Base-by-base conservation (phyloP, 2,888 invertebrate genomes). In the Apamea sordens region DNA sequence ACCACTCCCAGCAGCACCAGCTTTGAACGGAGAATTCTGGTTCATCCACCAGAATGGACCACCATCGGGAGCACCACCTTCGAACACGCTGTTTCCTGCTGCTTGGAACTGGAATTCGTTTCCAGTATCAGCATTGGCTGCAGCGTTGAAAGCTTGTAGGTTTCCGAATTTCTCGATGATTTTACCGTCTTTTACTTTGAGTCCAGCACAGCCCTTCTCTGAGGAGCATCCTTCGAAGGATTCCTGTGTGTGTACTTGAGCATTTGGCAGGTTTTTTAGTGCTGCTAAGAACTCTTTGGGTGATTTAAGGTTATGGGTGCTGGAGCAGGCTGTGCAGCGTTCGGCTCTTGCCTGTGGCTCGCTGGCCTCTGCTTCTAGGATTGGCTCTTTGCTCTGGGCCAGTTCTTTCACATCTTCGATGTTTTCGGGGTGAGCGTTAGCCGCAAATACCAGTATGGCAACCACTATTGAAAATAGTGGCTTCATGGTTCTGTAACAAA, bases 31-130 rank as follows among this genome's bases (percentile, higher is more conserved):
- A 0, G 97, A 97, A 86, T 97, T 94, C 47, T 97, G 94, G 81
- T 95, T 95, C 95, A 97, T 97, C 98, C 97, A 98, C 97, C 97
- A 98, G 92, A 96, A 97, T 0, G 97, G 97, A 28, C 93, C 94
- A n/a, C 93, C 93, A 6, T 91, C 92, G 0, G 94, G 91, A 0
- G 93, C 86, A 3, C 91, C 93, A 7, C 93, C 94, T 83, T 95
- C 94, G 0, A 95, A 92, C 0, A 94, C 91, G 10, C 91, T 91
- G 24, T 91, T 93, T 0, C 94, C 95, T 28, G 95, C 94, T 0
- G 95, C 92, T 63, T 96, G 96, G 92, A 96, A 96, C 7, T 92
- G 92, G 87, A 95, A 95, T 73, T 95, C 95, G 21, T 95, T 95
- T 18, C 91, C 92, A 0, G 87, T 79, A 56, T 95, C 92, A 2